Conservation (phyloP, 2,888 invertebrate genomes). For the Chironomus tentans region DNA sequence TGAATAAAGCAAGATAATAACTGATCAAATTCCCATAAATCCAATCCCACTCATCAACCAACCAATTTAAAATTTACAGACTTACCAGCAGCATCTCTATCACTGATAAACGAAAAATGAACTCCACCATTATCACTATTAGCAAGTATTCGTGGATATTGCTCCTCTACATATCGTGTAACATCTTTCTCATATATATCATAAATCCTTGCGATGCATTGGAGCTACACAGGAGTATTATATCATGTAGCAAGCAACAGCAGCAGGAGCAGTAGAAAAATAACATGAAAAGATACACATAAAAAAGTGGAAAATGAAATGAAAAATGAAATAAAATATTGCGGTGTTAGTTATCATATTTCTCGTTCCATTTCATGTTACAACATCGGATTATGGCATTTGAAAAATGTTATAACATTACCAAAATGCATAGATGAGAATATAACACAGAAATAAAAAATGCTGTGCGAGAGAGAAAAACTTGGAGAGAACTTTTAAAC, state of each 20-base stretch:
- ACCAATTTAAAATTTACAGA: background rate
- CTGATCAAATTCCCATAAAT: too few species aligned
- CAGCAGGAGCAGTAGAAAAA: background rate
- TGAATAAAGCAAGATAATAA: too few species aligned
- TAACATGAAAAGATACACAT: background rate
- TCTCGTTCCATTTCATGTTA: background rate
- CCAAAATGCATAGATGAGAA: too few species aligned
- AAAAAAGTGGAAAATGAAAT: background rate
- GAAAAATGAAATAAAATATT: background rate
- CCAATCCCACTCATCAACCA: too few species aligned
- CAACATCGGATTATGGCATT: background rate
- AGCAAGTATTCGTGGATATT: conserved; percentile 41
- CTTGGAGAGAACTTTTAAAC: background rate
- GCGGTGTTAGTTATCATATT: conserved; percentile 11
- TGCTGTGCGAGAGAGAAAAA: background rate
- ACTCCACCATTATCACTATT: conserved; percentile 26
- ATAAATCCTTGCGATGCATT: conserved; percentile 40
- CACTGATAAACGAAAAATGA: conserved; percentile 24
- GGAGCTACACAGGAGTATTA: conserved; percentile 33
- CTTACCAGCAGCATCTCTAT: conserved; percentile 25
- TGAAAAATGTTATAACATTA: background rate
- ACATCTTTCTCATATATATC: conserved; percentile 40
- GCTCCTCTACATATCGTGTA: conserved; percentile 41
- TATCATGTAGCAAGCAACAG: too few species aligned
- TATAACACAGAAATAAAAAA: too few species aligned